Percentiles rank a stretch among this genome's conserved stretches.
phyloP scores from a whole-genome alignment of 2,888 invertebrate genomes.

The Ormyrus pomaceus region DNA sequence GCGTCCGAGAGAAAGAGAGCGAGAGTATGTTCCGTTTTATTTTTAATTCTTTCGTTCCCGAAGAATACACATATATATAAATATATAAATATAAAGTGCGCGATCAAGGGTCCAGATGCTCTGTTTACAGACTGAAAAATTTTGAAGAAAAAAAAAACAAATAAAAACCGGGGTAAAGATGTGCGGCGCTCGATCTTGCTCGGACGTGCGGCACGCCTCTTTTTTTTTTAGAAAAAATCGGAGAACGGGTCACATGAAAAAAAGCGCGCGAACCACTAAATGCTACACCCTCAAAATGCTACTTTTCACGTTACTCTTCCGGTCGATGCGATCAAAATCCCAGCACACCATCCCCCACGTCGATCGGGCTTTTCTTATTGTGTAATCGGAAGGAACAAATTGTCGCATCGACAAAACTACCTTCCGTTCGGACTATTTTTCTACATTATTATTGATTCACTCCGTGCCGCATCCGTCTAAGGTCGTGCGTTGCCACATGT shows the following conservation, averaged over 20 bases:
- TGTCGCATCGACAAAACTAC: too few species aligned
- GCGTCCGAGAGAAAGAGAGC: conserved; percentile 29
- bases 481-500: conserved; percentile 33
- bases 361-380: conserved; percentile 7
- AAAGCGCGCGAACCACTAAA: too few species aligned
- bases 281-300: neutral
- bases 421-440: conserved; percentile 30
- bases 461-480: conserved; percentile 30
- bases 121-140: conserved; percentile 48
- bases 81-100: conserved; percentile 30
- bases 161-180: neutral
- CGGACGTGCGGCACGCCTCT: conserved; percentile 9
- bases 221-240: neutral
- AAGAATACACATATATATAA: conserved; percentile 16
- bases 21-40: conserved; percentile 4
- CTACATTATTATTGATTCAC: conserved; percentile 21
- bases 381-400: too few species aligned
- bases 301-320: conserved; percentile 16
- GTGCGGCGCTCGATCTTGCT: conserved; percentile 42
- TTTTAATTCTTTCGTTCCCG: neutral
- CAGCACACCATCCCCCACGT: neutral
- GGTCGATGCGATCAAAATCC: conserved; percentile 4
- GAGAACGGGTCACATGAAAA: conserved; percentile 36
- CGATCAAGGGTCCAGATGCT: conserved; percentile 54
- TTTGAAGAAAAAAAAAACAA: conserved; percentile 34